Conservation (phyloP, 2,888 invertebrate species). For the Drosophila recens region DNA sequence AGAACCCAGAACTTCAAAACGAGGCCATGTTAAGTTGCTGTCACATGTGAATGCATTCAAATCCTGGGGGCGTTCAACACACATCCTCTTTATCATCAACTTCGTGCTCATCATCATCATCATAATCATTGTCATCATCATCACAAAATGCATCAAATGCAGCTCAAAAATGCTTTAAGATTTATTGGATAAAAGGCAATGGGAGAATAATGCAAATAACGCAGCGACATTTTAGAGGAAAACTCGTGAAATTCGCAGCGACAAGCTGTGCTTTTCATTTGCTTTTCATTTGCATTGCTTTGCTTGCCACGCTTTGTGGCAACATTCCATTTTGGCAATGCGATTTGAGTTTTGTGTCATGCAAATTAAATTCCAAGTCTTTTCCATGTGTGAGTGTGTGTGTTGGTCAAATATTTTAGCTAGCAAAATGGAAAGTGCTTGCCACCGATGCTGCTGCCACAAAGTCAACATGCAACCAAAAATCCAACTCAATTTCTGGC, state of each 20-base stretch:
- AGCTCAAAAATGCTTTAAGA: conserved; percentile 54
- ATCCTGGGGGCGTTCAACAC: conserved; percentile 26
- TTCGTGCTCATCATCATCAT: conserved; percentile 1
- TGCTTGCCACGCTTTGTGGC: conserved; percentile 16
- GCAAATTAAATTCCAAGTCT: conserved; percentile 73
- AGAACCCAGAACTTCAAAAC: conserved; percentile 1
- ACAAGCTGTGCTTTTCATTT: conserved; percentile 31
- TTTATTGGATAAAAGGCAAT: conserved; percentile 60
- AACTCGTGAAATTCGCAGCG: conserved; percentile 65
- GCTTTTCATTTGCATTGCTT: conserved; percentile 17
- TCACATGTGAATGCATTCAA: conserved; percentile 28
- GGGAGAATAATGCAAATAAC: conserved; percentile 13
- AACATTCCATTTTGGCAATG: conserved; percentile 59
- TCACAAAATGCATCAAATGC: conserved; percentile 32
- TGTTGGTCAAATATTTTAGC: conserved; percentile 59
- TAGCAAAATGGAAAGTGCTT: conserved; percentile 59
- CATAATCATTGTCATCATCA: conserved; percentile 7
- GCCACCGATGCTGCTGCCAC: conserved; percentile 21
- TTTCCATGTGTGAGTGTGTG: conserved; percentile 21
- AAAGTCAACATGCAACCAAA: conserved; percentile 43
- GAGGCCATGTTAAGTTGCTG: conserved; percentile 16
- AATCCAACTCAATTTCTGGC: conserved; percentile 28
- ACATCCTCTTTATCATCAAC: conserved; percentile 27
- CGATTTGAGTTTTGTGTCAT: conserved; percentile 45
- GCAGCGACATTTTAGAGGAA: conserved; percentile 64